Evolutionary conservation across 1,140 invertebrate genomes (phyloP), one percentile per base, ranked within the genome.

Genomic region (Leptinotarsa defecta): DNA sequence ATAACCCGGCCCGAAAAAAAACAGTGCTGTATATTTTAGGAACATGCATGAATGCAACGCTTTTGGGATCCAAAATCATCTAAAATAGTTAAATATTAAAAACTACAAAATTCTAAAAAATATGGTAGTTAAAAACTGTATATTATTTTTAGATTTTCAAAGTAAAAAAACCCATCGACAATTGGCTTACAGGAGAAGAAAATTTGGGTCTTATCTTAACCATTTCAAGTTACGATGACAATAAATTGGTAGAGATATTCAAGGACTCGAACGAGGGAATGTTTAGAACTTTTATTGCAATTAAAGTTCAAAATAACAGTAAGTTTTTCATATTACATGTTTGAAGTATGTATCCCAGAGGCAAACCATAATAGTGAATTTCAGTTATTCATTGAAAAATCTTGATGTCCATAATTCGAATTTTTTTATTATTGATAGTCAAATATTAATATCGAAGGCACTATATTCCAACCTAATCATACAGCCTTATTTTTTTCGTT

Each of bases 181-280:
- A 82, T 61, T 84, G 82, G 83, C 43, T 78, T 19, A 80, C 79
- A 49, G 79, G 80, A 13, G 79, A 80, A 70, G 76, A 77, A 62
- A 82, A 84, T 71, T 75, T 82, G 8, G 80, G 80, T 20, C 79
- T 85, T 17, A 68, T 85, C 5, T 68, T 85, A 19, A 82, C 84
- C 22, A 82, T 82, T 48, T 82, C 80, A n/a, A 79, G 76, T 74
- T 79, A 81, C 62, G 79, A 81, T 19, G 80, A 82, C 69, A 81
- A 82, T 62, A 78, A 81, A 63, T 76, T 80, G 15, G 75, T 76
- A 17, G 74, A 78, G 3, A 62, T 81, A 24, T 82, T 79, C 27
- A 79, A 82, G 17, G 81, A 82, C 61, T 77, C 75, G 1, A 81
- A 81, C 52, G 43, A 72, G 19, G 78, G 77, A 61, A 76, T 71